These are phyloP conservation scores for Octodon degus DNA, from an alignment of 2,113 vertebrate species.

Conservation along the genomic window DNA sequence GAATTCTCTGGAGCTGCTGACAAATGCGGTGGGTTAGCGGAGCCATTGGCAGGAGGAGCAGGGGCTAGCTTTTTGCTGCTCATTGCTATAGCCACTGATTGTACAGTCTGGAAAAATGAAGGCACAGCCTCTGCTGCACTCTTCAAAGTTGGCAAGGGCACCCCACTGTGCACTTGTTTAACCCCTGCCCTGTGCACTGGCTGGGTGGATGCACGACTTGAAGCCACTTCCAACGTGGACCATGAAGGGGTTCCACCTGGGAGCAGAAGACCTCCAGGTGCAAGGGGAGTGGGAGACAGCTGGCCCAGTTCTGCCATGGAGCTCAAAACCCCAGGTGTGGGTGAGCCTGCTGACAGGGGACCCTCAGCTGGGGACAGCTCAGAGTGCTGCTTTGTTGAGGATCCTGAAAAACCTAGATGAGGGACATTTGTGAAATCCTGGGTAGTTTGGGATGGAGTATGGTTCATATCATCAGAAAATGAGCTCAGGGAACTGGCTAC, in stretches of 20 bases:
- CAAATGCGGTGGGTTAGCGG: constrained; percentile 42
- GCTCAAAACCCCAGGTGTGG: constrained; percentile 24
- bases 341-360: neutral
- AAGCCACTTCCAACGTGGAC: neutral
- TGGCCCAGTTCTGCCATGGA: constrained; percentile 32
- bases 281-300: constrained; percentile 2
- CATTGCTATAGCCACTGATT: neutral
- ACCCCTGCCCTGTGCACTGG: neutral
- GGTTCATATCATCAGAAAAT: constrained; percentile 29
- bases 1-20: constrained; percentile 66
- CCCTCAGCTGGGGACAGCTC: constrained; percentile 42
- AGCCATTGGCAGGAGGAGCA: constrained; percentile 44
- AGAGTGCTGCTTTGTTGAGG: constrained; percentile 25
- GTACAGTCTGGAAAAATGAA: constrained; percentile 49
- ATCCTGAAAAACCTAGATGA: constrained; percentile 48
- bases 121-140: constrained; percentile 27
- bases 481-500: constrained; percentile 55
- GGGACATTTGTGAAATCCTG: neutral
- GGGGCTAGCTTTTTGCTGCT: constrained; percentile 47
- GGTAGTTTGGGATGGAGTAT: neutral
- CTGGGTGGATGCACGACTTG: constrained; percentile 35
- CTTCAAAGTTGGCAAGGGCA: constrained; percentile 61
- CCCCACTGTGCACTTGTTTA: constrained; percentile 14
- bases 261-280: constrained; percentile 70
- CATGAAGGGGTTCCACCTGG: neutral